Conservation (phyloP, 2,113 vertebrate species). For the Cyanistes caeruleus region DNA sequence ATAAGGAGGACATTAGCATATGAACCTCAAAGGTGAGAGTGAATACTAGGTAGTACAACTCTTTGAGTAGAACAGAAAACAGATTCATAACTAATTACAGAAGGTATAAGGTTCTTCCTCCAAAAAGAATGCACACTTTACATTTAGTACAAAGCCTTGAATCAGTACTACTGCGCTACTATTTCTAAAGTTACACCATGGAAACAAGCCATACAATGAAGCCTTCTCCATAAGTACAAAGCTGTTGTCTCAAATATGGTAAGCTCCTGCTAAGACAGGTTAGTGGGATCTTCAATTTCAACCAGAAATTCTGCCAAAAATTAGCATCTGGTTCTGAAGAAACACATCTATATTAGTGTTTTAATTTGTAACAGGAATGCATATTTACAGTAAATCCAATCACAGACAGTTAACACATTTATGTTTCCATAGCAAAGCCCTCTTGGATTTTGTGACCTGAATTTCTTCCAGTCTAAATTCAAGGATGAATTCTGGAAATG, state of each 20-base stretch:
- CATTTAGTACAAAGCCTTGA: background rate
- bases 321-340: background rate
- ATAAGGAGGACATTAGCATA: background rate
- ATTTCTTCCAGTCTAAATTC: background rate
- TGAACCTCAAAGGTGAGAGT: background rate
- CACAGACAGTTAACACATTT: background rate
- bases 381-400: background rate
- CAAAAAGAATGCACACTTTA: background rate
- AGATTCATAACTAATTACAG: background rate
- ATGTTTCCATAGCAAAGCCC: background rate
- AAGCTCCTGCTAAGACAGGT: background rate
- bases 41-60: background rate
- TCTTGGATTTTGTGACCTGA: background rate
- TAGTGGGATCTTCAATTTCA: background rate
- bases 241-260: background rate
- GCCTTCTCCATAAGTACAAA: background rate
- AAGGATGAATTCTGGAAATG: background rate
- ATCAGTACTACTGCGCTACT: background rate
- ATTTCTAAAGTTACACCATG: background rate
- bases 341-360: background rate
- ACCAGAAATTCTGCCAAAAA: background rate
- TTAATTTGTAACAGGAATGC: background rate
- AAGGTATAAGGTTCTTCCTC: background rate
- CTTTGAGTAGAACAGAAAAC: background rate
- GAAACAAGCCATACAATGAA: background rate